These are phyloP conservation scores for Labeo catla DNA, from an alignment of 2,113 vertebrate genomes.

Conservation along the genomic window DNA sequence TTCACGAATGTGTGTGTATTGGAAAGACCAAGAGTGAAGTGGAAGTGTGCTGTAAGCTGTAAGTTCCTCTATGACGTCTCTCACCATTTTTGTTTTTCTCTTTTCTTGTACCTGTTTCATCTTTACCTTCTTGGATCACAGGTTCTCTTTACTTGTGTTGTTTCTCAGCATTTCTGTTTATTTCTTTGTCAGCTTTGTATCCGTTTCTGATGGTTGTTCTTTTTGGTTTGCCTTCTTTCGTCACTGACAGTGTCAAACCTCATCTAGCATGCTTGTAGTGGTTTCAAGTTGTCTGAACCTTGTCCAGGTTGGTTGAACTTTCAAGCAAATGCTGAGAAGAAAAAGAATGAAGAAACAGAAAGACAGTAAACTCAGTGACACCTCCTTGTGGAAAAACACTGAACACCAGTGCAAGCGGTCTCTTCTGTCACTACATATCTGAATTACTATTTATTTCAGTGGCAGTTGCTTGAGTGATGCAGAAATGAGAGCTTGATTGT, in stretches of 20 bases:
- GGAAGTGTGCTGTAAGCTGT: background rate
- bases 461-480: background rate
- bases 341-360: background rate
- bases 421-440: background rate
- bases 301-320: background rate
- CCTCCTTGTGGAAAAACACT: constrained; percentile 29
- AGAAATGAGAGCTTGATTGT: background rate
- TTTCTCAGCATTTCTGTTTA: background rate
- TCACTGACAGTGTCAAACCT: background rate
- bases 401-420: background rate
- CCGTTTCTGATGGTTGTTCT: background rate
- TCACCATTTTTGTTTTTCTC: constrained; percentile 4
- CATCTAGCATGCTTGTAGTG: background rate
- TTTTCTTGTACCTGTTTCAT: constrained; percentile 4
- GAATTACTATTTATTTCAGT: background rate
- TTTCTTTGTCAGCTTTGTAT: background rate
- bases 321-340: background rate
- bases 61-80: constrained; percentile 17
- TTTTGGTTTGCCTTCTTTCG: background rate
- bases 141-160: background rate
- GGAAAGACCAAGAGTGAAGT: constrained; percentile 4
- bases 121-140: background rate
- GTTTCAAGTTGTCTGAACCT: constrained; percentile 33
- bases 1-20: background rate
- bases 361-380: constrained; percentile 22